These are phyloP conservation scores for Halcyon chelicuti DNA, from an alignment of 2,797 vertebrate species.

Conservation along the genomic window DNA sequence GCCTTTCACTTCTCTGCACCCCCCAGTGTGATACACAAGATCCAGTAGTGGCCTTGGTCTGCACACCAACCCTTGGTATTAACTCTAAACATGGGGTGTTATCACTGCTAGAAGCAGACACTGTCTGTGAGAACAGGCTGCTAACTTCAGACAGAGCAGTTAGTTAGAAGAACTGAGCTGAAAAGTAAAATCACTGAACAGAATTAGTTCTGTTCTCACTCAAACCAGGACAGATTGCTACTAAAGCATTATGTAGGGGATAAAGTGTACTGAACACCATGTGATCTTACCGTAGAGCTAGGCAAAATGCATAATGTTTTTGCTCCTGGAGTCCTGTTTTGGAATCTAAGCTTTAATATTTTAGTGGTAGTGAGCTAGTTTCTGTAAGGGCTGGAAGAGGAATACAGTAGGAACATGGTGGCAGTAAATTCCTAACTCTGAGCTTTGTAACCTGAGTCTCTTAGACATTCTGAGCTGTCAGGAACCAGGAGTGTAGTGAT, in stretches of 20 bases:
- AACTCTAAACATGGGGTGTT: no score
- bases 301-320: neutral
- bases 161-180: no score
- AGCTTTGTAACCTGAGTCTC: neutral
- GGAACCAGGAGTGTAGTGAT: neutral
- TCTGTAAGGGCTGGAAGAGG: neutral
- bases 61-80: no score
- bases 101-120: no score
- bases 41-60: no score
- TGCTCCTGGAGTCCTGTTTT: neutral
- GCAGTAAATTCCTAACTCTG: neutral
- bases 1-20: no score
- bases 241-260: neutral
- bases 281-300: neutral
- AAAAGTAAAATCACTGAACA: no score
- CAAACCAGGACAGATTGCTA: neutral
- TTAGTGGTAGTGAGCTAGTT: neutral
- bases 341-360: neutral
- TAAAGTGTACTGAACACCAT: neutral
- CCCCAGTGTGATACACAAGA: no score
- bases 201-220: no score
- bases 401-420: neutral
- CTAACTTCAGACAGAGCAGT: no score
- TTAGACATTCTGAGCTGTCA: neutral
- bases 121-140: no score